These are phyloP conservation scores for Fregata magnificens DNA, from an alignment of 2,113 vertebrate genomes.

Conservation along the genomic window DNA sequence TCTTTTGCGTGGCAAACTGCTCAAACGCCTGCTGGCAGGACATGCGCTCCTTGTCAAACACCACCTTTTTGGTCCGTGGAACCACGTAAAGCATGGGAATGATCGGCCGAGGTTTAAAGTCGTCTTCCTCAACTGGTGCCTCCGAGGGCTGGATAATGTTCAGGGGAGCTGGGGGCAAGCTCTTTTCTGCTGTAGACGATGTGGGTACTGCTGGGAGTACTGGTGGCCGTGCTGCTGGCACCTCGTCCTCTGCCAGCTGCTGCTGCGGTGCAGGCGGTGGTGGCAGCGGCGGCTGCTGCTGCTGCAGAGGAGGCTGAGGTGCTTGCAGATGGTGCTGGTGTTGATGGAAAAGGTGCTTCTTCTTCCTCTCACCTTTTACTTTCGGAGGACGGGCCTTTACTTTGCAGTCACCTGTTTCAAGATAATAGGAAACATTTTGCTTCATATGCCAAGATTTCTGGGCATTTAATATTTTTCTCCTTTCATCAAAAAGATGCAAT, in stretches of 20 bases:
- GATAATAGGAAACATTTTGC: not conserved
- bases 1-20: conserved; percentile 72
- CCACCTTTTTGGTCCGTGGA: conserved; percentile 60
- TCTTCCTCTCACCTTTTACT: conserved; percentile 67
- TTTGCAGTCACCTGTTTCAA: conserved; percentile 61
- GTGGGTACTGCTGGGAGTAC: not conserved
- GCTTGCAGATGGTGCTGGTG: not conserved
- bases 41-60: conserved; percentile 63
- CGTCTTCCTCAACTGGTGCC: conserved; percentile 15
- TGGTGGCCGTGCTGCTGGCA: rapidly evolving
- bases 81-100: conserved; percentile 81
- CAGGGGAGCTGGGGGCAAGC: not conserved
- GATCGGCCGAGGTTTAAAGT: conserved; percentile 66
- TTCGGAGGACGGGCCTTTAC: conserved; percentile 51
- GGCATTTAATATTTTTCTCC: not conserved
- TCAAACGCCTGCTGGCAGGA: conserved; percentile 85
- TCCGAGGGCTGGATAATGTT: conserved; percentile 50
- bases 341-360: conserved; percentile 37
- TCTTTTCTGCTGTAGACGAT: not conserved
- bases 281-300: not conserved
- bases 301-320: not conserved
- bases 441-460: not conserved
- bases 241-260: not conserved
- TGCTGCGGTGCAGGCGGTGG: rapidly evolving
- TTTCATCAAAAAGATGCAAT: not conserved